phyloP scores from a whole-genome alignment of 2,888 invertebrate genomes.

The Eupithecia exiguata region DNA sequence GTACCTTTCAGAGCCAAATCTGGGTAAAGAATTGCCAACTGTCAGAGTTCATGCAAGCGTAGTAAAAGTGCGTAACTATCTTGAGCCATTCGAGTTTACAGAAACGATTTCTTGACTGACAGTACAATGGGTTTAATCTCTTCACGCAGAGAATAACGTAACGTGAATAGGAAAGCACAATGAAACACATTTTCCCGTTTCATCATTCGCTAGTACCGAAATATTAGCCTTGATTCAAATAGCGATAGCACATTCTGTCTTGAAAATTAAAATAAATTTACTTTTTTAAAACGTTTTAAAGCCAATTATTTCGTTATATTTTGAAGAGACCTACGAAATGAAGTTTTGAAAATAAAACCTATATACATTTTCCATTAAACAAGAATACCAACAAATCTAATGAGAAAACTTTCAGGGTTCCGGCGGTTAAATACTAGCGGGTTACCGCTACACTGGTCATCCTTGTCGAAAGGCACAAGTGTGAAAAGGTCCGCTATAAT shows the following conservation, averaged over 20 bases:
- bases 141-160: constrained; percentile 62
- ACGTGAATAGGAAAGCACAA: constrained; percentile 56
- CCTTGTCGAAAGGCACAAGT: constrained; percentile 19
- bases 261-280: neutral
- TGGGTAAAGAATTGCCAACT: neutral
- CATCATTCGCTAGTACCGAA: constrained; percentile 19
- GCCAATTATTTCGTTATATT: neutral
- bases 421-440: constrained; percentile 55
- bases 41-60: constrained; percentile 8
- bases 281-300: neutral
- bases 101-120: constrained; percentile 76
- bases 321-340: constrained; percentile 10
- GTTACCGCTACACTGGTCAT: constrained; percentile 43
- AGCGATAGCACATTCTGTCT: neutral
- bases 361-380: constrained; percentile 48
- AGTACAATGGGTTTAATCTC: constrained; percentile 78
- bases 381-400: constrained; percentile 60
- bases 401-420: constrained; percentile 59
- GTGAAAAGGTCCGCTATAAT: constrained; percentile 35
- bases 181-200: constrained; percentile 38
- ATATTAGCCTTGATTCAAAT: constrained; percentile 21
- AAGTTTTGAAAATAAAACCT: constrained; percentile 24
- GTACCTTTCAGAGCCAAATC: neutral
- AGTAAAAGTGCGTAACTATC: neutral
- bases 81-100: constrained; percentile 60